These are phyloP conservation scores for Lerista edwardsae DNA, from an alignment of 2,797 vertebrate species.

Conservation along the genomic window DNA sequence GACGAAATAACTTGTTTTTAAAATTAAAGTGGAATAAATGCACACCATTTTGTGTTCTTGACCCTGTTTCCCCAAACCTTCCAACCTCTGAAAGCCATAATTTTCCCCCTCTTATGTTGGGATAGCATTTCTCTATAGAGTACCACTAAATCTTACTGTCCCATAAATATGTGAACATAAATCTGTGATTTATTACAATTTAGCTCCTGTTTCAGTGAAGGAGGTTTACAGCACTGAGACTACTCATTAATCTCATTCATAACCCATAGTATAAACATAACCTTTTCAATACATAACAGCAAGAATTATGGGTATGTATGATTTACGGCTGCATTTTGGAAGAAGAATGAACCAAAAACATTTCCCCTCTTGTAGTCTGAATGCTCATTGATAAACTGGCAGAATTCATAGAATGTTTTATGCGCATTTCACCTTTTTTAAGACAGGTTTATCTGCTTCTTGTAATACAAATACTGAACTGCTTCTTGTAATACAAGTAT, in stretches of 20 bases:
- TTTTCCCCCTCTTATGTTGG: slow-evolving; percentile 69
- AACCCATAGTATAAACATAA: slow-evolving; percentile 79
- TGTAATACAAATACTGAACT: not conserved
- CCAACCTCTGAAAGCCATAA: slow-evolving; percentile 49
- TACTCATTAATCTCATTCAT: slow-evolving; percentile 83
- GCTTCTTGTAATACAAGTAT: not conserved
- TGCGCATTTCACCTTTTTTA: slow-evolving; percentile 53
- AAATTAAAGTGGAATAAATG: slow-evolving; percentile 62
- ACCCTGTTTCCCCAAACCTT: slow-evolving; percentile 62
- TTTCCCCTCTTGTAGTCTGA: slow-evolving; percentile 66
- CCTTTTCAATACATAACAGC: slow-evolving; percentile 78
- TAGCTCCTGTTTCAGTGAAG: slow-evolving; percentile 76
- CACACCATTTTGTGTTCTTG: slow-evolving; percentile 51
- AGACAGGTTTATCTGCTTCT: slow-evolving; percentile 23
- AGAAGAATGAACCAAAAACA: slow-evolving; percentile 65
- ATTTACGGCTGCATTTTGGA: slow-evolving; percentile 75
- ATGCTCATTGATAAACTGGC: slow-evolving; percentile 68
- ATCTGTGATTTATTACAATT: slow-evolving; percentile 80
- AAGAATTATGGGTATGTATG: slow-evolving; percentile 74
- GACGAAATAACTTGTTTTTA: slow-evolving; percentile 63
- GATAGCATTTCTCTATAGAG: slow-evolving; percentile 68
- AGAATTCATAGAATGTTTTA: slow-evolving; percentile 63
- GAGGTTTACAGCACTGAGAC: slow-evolving; percentile 77
- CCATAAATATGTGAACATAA: slow-evolving; percentile 78
- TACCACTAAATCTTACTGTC: slow-evolving; percentile 74